These are phyloP conservation scores for Melitaea athalia DNA, from an alignment of 2,888 invertebrate species.

Conservation along the genomic window DNA sequence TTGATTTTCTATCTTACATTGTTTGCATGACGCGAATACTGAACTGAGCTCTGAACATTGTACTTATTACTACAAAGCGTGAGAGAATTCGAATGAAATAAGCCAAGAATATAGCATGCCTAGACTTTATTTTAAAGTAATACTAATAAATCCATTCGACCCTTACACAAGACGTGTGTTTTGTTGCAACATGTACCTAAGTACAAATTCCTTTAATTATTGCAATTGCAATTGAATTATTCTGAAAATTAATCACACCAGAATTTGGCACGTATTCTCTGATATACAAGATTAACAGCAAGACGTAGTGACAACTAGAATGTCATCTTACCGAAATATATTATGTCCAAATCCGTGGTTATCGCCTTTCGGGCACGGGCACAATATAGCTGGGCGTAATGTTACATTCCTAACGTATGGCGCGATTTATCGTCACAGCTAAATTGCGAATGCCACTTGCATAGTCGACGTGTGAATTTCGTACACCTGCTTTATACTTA, in stretches of 20 bases:
- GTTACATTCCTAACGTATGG: conserved; percentile 58
- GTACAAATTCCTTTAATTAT: neutral
- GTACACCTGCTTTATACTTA: conserved; percentile 37
- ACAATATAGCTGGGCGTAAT: conserved; percentile 15
- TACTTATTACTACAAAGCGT: too few relatives aligned
- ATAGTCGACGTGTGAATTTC: conserved; percentile 33
- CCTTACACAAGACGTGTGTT: too few relatives aligned
- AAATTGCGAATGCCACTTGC: conserved; percentile 56
- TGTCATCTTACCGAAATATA: conserved; percentile 21
- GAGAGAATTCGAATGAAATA: too few relatives aligned
- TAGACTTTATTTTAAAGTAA: too few relatives aligned
- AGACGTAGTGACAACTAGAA: conserved; percentile 10
- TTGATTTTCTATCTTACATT: too few relatives aligned
- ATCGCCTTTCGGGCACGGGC: conserved; percentile 24
- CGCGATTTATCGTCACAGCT: conserved; percentile 48
- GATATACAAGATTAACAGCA: conserved; percentile 8
- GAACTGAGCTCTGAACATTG: too few relatives aligned
- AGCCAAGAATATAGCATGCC: too few relatives aligned
- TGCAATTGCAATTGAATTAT: neutral
- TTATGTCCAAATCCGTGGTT: conserved; percentile 14
- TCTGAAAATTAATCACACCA: neutral
- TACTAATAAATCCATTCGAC: too few relatives aligned
- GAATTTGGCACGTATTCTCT: neutral
- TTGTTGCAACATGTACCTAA: neutral
- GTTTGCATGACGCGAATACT: too few relatives aligned